These are phyloP conservation scores for Otis tarda DNA, from an alignment of 2,113 vertebrate species.

Conservation along the genomic window DNA sequence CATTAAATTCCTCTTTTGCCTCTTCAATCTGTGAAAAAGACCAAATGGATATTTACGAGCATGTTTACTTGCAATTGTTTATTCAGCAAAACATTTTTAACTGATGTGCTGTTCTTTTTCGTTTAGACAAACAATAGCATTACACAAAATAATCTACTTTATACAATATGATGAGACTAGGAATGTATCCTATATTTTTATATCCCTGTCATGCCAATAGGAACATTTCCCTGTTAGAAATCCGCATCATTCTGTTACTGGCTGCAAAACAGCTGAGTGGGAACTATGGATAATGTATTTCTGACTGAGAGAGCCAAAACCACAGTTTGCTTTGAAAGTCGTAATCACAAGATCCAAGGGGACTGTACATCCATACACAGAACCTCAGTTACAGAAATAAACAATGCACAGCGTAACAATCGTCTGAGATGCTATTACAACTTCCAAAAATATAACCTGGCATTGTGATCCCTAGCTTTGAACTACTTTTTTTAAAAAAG, in stretches of 20 bases:
- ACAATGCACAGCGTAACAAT: neutral
- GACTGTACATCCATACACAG: neutral
- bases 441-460: neutral
- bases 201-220: neutral
- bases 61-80: neutral
- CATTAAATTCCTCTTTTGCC: constrained; percentile 84
- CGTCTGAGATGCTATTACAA: neutral
- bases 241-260: neutral
- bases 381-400: neutral
- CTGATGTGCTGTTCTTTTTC: neutral
- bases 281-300: neutral
- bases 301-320: neutral
- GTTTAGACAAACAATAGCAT: neutral
- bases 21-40: constrained; percentile 77
- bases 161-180: neutral
- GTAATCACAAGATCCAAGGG: neutral
- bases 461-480: neutral
- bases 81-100: neutral
- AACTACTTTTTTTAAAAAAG: neutral
- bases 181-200: neutral
- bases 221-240: neutral
- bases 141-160: neutral
- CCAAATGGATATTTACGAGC: neutral
- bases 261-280: neutral
- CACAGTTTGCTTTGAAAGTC: neutral